Percentiles rank a stretch among this genome's conserved stretches.
Evolutionary conservation across 1,140 invertebrate genomes (phyloP).

Genomic region (Eriosoma lanigerum): DNA sequence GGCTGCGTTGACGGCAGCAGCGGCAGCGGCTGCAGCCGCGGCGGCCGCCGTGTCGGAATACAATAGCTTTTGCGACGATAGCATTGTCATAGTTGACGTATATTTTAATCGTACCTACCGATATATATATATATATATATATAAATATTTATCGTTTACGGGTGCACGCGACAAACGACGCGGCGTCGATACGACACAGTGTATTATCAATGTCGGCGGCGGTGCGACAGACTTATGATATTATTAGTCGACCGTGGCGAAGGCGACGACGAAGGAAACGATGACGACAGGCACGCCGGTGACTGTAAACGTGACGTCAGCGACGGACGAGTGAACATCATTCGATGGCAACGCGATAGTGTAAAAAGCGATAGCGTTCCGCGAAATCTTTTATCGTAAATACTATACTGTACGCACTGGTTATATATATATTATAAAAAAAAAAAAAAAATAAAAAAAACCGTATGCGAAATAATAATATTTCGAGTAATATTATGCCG

Average conservation of each 20-base stretch:
- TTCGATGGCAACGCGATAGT: background rate
- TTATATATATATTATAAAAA: background rate
- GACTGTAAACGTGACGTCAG: background rate
- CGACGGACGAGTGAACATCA: slow-evolving; percentile 1
- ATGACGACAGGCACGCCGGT: too few species aligned
- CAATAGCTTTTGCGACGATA: slow-evolving; percentile 62
- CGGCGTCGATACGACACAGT: slow-evolving; percentile 51
- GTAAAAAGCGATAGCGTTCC: too few species aligned
- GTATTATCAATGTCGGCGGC: slow-evolving; percentile 54
- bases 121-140: too few species aligned
- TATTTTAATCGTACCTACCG: background rate
- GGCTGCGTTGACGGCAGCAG: slow-evolving; percentile 61
- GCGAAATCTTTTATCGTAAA: too few species aligned
- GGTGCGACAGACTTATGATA: background rate
- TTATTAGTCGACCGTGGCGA: background rate
- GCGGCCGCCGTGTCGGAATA: slow-evolving; percentile 61
- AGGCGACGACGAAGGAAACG: background rate
- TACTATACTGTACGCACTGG: background rate
- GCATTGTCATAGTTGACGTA: slow-evolving; percentile 55
- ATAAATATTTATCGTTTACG: too few species aligned
- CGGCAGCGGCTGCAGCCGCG: slow-evolving; percentile 57
- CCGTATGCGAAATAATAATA: too few species aligned
- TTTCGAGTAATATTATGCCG: too few species aligned
- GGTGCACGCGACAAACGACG: slow-evolving; percentile 9
- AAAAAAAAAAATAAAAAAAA: too few species aligned